Base-by-base conservation (phyloP, 1,140 invertebrate genomes). In the Saccostrea echinata region DNA sequence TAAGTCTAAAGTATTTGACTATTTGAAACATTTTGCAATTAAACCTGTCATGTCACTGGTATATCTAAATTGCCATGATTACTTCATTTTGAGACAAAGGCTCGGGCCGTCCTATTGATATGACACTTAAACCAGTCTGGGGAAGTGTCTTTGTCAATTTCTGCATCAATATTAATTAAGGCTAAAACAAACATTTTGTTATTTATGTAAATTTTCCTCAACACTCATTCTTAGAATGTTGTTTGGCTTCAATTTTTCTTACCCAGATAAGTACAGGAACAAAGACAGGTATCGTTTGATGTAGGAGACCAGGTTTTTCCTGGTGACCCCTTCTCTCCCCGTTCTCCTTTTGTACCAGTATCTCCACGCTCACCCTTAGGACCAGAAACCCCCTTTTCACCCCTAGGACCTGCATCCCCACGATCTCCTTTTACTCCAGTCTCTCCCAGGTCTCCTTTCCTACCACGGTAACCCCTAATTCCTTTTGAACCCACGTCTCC, bases 251-350 rank as follows among this genome's bases (percentile, higher is more conserved):
- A 9, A 43, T 3, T 43, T 6, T 43, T 30, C 68, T 76, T 76
- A 76, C 68, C 68, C 3, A 76, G 27, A 11, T 76, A 76, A 30
- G 68, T 30, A 76, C 68, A 76, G 11, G 68, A 76, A 30, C 68
- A 76, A 12, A 76, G 68, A 16, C 68, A 76, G 11, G 68, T 76
- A 13, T 76, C 68, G 33, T 76, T 76, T 35, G 68, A 76, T 30
- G 68, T 12, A 30, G 68, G 68, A 12, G 68, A 76, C 68, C 68
- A 76, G 3, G 68, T 18, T 30, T 30, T 27, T 76, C 68, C 68
- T 13, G 11, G 11, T 2, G 68, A 16, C 13, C 68, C 68, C 27
- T 76, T 76, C 27, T 76, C 68, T 76, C 68, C 68, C 4, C 27
- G 24, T 27, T 16, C 68, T 12, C 68, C 68, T 30, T 76, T 76